These are phyloP conservation scores for Labroides dimidiatus DNA, from an alignment of 2,797 vertebrate genomes.

Conservation along the genomic window DNA sequence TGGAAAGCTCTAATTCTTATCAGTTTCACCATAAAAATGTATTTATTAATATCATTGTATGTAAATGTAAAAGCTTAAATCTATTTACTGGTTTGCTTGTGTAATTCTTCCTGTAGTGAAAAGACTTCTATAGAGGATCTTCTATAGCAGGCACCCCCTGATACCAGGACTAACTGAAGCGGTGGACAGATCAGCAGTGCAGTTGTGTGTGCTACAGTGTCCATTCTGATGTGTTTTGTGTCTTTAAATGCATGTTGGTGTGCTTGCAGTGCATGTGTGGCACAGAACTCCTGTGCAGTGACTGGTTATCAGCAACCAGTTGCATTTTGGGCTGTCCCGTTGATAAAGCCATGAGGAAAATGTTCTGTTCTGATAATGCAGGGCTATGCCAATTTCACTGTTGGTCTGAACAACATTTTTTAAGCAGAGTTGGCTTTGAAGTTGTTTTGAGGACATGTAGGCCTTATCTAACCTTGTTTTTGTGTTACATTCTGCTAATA, in stretches of 20 bases:
- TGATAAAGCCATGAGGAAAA: too few species aligned
- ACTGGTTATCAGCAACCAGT: too few species aligned
- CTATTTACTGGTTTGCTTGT: not conserved
- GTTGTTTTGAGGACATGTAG: too few species aligned
- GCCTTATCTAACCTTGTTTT: not conserved
- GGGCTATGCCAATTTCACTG: too few species aligned
- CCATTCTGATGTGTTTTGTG: not conserved
- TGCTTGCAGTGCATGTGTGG: not conserved
- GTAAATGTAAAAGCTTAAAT: not conserved
- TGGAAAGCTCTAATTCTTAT: not conserved
- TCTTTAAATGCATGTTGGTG: conserved; percentile 2
- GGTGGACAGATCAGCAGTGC: conserved; percentile 25
- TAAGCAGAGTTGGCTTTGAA: too few species aligned
- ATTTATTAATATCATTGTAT: conserved; percentile 19
- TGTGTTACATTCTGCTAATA: not conserved
- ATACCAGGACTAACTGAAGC: conserved; percentile 72
- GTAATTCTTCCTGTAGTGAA: conserved; percentile 82
- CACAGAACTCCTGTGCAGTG: too few species aligned
- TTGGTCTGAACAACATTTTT: too few species aligned
- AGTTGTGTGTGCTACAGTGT: conserved; percentile 5
- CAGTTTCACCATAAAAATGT: not conserved
- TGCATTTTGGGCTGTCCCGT: too few species aligned
- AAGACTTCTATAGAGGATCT: conserved; percentile 88
- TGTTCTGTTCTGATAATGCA: too few species aligned
- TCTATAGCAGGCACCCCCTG: conserved; percentile 86